These are phyloP conservation scores for Regulus satrapa DNA, from an alignment of 2,113 vertebrate genomes.

Conservation along the genomic window DNA sequence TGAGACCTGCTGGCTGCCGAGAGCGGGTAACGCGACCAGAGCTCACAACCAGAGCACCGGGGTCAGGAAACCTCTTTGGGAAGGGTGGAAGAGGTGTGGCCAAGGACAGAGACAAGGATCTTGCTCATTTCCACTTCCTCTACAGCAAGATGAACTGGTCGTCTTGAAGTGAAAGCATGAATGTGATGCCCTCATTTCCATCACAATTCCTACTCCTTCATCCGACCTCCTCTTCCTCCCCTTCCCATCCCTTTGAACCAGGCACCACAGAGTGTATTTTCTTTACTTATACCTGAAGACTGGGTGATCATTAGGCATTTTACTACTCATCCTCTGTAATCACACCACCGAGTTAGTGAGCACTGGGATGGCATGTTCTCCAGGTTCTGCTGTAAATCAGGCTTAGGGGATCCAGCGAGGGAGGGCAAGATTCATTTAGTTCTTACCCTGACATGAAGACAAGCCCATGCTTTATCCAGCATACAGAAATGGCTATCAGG, in stretches of 20 bases:
- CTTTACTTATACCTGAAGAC: not conserved
- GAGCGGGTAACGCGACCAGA: not conserved
- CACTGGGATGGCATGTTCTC: slow-evolving; percentile 2
- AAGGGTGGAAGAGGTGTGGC: not conserved
- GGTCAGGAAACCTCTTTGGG: not conserved
- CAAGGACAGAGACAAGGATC: slow-evolving; percentile 2
- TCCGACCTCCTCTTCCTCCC: not conserved
- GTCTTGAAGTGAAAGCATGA: not conserved
- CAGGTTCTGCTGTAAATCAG: not conserved
- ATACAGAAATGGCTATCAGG: not conserved
- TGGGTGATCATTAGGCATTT: not conserved
- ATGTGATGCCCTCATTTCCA: not conserved
- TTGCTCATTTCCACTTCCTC: not conserved
- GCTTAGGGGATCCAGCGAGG: not conserved
- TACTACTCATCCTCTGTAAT: not conserved
- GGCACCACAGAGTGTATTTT: not conserved
- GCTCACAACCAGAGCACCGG: not conserved
- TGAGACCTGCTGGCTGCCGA: not conserved
- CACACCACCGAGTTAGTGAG: not conserved
- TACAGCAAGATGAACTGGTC: not conserved
- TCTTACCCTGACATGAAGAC: not conserved
- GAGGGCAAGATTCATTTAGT: not conserved
- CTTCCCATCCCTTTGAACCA: not conserved
- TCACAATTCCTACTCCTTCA: not conserved
- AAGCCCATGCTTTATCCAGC: not conserved